A percentile compares a stretch with the other conserved stretches of the same genome.
Evolutionary conservation across 2,797 vertebrate species (phyloP).

Genomic region (Amniataba percoides): DNA sequence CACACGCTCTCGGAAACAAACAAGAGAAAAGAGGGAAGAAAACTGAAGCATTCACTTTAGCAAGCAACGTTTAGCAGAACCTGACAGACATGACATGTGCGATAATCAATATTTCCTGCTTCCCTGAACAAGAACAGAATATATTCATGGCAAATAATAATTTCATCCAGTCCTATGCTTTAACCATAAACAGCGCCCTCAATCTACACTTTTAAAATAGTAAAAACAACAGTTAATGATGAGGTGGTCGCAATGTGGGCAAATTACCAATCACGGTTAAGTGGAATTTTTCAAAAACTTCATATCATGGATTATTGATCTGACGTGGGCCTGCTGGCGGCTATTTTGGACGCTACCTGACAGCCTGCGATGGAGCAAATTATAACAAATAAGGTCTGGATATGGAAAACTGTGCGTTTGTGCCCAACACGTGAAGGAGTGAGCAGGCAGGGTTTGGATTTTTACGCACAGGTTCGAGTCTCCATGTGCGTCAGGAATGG

Average conservation of each 20-base stretch:
- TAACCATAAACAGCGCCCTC: neutral
- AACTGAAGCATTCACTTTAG: slow-evolving; percentile 25
- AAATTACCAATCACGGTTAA: neutral
- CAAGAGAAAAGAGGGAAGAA: slow-evolving; percentile 19
- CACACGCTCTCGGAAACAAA: slow-evolving; percentile 18
- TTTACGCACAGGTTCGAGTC: neutral
- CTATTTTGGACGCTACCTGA: slow-evolving; percentile 15
- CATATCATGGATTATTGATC: slow-evolving; percentile 13
- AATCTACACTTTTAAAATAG: slow-evolving; percentile 1
- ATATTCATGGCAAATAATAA: slow-evolving; percentile 31
- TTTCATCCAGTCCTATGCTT: slow-evolving; percentile 19
- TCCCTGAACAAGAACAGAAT: slow-evolving; percentile 49
- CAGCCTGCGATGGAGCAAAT: slow-evolving; percentile 12
- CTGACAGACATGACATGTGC: slow-evolving; percentile 52
- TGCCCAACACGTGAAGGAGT: slow-evolving; percentile 14
- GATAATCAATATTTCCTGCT: slow-evolving; percentile 59
- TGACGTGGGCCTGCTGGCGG: slow-evolving; percentile 19
- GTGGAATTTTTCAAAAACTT: neutral
- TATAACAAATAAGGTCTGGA: slow-evolving; percentile 16
- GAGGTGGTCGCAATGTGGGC: neutral
- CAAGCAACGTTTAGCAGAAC: slow-evolving; percentile 51
- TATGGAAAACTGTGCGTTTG: slow-evolving; percentile 23
- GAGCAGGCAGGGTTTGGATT: slow-evolving; percentile 7
- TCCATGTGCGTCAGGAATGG: neutral
- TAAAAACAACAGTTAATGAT: neutral